phyloP scores from a whole-genome alignment of 2,113 vertebrate species.

The Nesogale talazaci region DNA sequence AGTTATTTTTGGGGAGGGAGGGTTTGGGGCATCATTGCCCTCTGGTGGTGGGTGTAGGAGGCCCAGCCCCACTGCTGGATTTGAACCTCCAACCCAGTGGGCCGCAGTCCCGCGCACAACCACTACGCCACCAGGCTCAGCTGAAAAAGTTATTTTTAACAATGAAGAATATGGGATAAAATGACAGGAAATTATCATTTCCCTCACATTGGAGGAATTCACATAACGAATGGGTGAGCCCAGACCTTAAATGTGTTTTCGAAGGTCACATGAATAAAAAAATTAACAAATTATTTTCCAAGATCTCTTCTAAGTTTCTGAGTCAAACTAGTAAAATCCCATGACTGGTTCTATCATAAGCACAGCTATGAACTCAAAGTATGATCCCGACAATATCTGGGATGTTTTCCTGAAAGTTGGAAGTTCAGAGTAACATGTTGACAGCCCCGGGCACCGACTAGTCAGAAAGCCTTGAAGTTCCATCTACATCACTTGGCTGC shows the following conservation, averaged over 20 bases:
- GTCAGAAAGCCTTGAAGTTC: background rate
- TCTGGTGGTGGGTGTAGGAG: no score
- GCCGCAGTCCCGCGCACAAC: no score
- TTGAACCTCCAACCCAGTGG: no score
- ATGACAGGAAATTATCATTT: background rate
- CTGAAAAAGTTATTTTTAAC: background rate
- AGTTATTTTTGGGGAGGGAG: no score
- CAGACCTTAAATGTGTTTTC: slow-evolving; percentile 6
- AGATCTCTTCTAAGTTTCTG: slow-evolving; percentile 11
- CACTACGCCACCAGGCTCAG: no score
- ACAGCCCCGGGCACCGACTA: background rate
- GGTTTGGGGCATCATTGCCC: no score
- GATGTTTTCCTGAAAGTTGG: background rate
- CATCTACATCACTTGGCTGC: background rate
- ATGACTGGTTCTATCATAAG: background rate
- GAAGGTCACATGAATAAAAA: background rate
- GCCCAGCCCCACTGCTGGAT: no score
- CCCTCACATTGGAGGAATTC: background rate
- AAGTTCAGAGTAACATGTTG: background rate
- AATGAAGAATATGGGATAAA: background rate
- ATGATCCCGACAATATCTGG: slow-evolving; percentile 13
- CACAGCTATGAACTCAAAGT: background rate
- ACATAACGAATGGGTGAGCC: background rate
- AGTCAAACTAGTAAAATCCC: slow-evolving; percentile 25
- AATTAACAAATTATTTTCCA: slow-evolving; percentile 17